Evolutionary conservation across 2,113 vertebrate species (phyloP), one percentile per base, ranked within the genome.

Genomic region (Dipodomys spectabilis): DNA sequence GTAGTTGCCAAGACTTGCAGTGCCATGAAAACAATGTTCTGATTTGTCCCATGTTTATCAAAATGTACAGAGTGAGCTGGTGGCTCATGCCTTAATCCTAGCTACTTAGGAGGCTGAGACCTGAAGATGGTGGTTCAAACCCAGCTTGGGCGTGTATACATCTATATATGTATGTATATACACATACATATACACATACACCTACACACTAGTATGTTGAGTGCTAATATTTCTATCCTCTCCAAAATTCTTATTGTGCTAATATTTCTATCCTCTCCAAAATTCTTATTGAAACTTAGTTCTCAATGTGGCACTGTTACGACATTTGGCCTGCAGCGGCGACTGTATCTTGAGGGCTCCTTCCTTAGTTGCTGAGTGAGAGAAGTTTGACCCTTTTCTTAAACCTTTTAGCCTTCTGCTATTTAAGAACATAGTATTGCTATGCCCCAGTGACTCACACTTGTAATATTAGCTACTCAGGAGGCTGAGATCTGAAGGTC

Each of bases 201-300:
- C 49, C 49, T 49, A 49, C 49, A 49, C 49, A 49, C 49, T 11
- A 49, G 49, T 49, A 49, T 49, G 9, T 49, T 49, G 49, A 49
- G 8, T 49, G 12, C 10, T 49, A 49, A 12, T 49, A 49, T 49
- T 69, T 92, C 68, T 30, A 35, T 71, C n/a, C 45, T 28, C 44
- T 81, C 25, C 25, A 62, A 83, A 77, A 88, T 64, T 93, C 72
- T 75, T 23, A 18, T 35, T 62, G 3, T 49, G 12, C 49, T 49
- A 49, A 12, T 49, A 49, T 49, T 69, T 92, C 68, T 30, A 35
- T 71, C n/a, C 45, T 28, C 44, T 81, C 25, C 23, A 62, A 83
- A 77, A 88, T 64, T 93, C 72, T 77, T 23, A 18, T 35, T 62
- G 45, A 82, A 69, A 88, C 22, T 82, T 69, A 88, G 35, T 23